phyloP scores from a whole-genome alignment of 2,888 invertebrate species.

The Lycia hirtaria region DNA sequence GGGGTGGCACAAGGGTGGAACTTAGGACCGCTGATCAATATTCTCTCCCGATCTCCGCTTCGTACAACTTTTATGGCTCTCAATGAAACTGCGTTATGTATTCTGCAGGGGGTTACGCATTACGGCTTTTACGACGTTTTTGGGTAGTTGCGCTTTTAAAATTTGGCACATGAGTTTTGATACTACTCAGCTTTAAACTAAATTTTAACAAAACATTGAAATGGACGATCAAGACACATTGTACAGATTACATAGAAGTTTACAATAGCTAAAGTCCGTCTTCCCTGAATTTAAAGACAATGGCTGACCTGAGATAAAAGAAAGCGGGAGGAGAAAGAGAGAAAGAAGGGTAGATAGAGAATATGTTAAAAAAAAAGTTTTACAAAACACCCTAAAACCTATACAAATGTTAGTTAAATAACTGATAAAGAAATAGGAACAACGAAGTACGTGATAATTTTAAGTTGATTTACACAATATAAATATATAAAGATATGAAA shows the following conservation, averaged over 20 bases:
- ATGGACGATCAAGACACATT: background rate
- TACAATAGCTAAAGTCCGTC: background rate
- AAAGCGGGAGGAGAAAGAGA: too few species aligned
- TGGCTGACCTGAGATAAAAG: background rate
- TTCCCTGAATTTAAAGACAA: background rate
- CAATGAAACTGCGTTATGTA: slow-evolving; percentile 56
- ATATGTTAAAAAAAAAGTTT: too few species aligned
- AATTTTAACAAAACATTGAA: background rate
- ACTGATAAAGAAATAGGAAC: background rate
- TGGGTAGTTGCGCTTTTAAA: slow-evolving; percentile 6
- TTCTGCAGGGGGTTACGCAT: slow-evolving; percentile 28
- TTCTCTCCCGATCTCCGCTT: slow-evolving; percentile 65
- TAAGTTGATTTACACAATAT: background rate
- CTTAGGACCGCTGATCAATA: slow-evolving; percentile 77
- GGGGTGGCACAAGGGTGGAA: slow-evolving; percentile 39
- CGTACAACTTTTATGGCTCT: slow-evolving; percentile 67
- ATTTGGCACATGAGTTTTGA: background rate
- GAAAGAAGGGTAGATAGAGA: too few species aligned
- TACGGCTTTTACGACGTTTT: slow-evolving; percentile 27
- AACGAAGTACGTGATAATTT: background rate
- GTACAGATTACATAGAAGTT: background rate
- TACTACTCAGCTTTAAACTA: background rate
- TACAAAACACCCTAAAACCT: too few species aligned
- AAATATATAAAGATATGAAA: background rate
- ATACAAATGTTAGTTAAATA: background rate